A percentile compares a stretch with the other conserved stretches of the same genome.
Evolutionary conservation across 2,888 invertebrate genomes (phyloP).

Genomic region (Pyrrhia umbra): DNA sequence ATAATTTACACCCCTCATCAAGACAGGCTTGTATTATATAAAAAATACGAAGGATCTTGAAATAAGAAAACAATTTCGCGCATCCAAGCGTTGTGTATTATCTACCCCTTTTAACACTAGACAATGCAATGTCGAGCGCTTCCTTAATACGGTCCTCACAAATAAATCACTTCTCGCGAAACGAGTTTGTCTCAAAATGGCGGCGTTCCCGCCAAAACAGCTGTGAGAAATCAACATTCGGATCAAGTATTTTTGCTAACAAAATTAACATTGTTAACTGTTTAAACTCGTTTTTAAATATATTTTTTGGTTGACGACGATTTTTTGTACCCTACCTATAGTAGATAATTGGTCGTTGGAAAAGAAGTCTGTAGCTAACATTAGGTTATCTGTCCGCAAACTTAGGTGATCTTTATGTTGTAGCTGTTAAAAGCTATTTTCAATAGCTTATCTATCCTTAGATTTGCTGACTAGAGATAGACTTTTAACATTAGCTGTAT

Average conservation of each 20-base stretch:
- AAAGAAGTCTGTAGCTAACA: no score
- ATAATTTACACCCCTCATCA: slow-evolving; percentile 18
- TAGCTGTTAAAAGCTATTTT: no score
- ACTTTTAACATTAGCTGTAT: no score
- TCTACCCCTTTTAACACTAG: slow-evolving; percentile 14
- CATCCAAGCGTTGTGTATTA: slow-evolving; percentile 32
- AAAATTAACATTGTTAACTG: slow-evolving; percentile 55
- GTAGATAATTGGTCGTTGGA: no score
- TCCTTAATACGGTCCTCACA: slow-evolving; percentile 34
- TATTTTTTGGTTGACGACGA: slow-evolving; percentile 9
- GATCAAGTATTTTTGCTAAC: slow-evolving; percentile 39
- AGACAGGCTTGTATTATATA: slow-evolving; percentile 16
- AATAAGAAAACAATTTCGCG: slow-evolving; percentile 40
- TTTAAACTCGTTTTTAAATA: slow-evolving; percentile 55
- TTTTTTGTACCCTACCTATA: no score
- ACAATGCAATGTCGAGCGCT: slow-evolving; percentile 51
- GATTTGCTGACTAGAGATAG: no score
- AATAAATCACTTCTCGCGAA: slow-evolving; percentile 54
- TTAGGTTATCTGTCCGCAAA: no score
- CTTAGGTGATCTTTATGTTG: no score
- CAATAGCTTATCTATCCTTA: no score
- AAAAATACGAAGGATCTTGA: slow-evolving; percentile 18
- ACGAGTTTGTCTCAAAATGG: slow-evolving; percentile 58
- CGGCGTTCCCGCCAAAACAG: slow-evolving; percentile 63
- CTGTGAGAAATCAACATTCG: slow-evolving; percentile 50